Evolutionary conservation across 2,888 invertebrate genomes (phyloP), one percentile per base, ranked within the genome.

Genomic region (Odontothrips loti): DNA sequence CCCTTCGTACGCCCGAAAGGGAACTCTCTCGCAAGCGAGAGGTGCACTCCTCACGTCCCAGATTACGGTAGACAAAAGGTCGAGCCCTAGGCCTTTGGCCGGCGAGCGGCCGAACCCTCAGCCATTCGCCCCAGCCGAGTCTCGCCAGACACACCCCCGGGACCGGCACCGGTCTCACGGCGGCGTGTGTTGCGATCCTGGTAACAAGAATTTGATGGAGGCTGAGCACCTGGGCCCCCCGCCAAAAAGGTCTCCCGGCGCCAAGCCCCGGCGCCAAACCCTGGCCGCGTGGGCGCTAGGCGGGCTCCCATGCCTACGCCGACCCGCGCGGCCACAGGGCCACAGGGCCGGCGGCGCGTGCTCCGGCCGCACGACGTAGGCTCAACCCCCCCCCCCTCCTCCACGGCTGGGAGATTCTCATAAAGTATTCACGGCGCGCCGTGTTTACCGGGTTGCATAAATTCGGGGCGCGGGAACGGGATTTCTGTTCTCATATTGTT

Each of bases 391-490:
- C 34, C 34, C 3, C 34, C 34, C 2, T 43, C 34, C 34, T 43
- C 34, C 34, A 43, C 34, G 34, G 34, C 34, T 43, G 58, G 58
- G 17, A 20, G 58, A 58, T 68, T 11, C 68, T 75, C 68, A 75
- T 75, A 75, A 75, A 75, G 68, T 75, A 75, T 75, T 75, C 68
- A 75, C 68, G 27, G 27, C 68, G 68, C 27, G 68, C 68, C 23
- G 68, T 75, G 68, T 75, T 75, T 75, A 75, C 68, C 68, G 68
- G 68, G 68, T 75, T 75, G 68, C 68, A 75, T 75, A 75, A 75
- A 75, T 75, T 75, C 68, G 27, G 68, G 68, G 34, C 3, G 34
- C 34, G 34, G 34, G 34, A 43, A 43, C 34, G 34, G 68, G 68
- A 75, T 75, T 75, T 75, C 68, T 75, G 68, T 23, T 75, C 68